Percentiles rank a stretch among this genome's conserved stretches.
phyloP scores from a whole-genome alignment of 1,140 invertebrate species.

The Trialeurodes vaporariorum region DNA sequence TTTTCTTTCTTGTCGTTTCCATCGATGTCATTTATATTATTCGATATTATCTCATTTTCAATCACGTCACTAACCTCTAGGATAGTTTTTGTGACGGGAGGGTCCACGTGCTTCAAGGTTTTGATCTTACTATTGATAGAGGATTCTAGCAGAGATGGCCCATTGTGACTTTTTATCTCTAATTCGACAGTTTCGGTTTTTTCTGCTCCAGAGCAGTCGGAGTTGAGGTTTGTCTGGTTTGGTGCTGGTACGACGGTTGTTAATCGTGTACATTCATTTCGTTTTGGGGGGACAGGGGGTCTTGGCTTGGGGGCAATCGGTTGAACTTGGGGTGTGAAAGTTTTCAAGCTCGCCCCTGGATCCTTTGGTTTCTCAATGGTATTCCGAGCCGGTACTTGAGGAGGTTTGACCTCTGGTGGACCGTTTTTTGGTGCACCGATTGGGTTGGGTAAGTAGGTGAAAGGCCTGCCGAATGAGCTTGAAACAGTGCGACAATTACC shows the following conservation, averaged over 20 bases:
- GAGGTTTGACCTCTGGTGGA: background rate
- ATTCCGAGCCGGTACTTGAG: background rate
- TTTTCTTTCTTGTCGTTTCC: background rate
- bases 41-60: background rate
- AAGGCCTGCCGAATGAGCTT: slow-evolving; percentile 25
- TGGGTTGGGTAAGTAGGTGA: slow-evolving; percentile 11
- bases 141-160: background rate
- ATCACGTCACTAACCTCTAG: background rate
- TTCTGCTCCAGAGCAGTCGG: no score
- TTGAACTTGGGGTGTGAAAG: slow-evolving; percentile 2
- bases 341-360: background rate
- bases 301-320: slow-evolving; percentile 20
- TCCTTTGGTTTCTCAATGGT: background rate
- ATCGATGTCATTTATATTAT: background rate
- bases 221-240: no score
- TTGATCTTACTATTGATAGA: background rate
- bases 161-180: background rate
- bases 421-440: no score
- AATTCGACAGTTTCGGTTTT: background rate
- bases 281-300: slow-evolving; percentile 23
- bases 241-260: slow-evolving; percentile 21
- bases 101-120: no score
- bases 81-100: background rate
- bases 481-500: slow-evolving; percentile 16
- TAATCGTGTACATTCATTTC: slow-evolving; percentile 23